phyloP scores from a whole-genome alignment of 2,113 vertebrate genomes.

The Ahaetulla prasina region DNA sequence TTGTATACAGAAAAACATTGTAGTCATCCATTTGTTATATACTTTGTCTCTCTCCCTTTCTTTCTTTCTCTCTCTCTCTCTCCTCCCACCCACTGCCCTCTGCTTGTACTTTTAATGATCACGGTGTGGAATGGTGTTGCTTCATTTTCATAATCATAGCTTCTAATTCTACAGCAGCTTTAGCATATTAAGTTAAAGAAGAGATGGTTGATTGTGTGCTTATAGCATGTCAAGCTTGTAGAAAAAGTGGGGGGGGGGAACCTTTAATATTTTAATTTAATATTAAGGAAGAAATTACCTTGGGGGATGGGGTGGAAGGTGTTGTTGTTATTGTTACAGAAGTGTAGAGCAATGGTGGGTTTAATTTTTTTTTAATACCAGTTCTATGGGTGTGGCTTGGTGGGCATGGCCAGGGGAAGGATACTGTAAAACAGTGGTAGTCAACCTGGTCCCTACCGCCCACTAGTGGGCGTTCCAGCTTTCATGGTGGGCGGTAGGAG shows the following conservation, averaged over 20 bases:
- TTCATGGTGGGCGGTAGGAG: no score
- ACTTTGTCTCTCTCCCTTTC: constrained; percentile 36
- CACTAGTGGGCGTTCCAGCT: no score
- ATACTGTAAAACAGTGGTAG: no score
- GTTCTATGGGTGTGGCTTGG: no score
- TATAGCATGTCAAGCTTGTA: constrained; percentile 70
- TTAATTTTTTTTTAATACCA: no score
- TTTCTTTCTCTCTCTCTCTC: constrained; percentile 45
- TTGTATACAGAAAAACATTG: constrained; percentile 80
- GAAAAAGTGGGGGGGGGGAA: constrained; percentile 54
- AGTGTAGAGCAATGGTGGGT: constrained; percentile 44
- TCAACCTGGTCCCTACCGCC: no score
- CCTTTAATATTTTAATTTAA: constrained; percentile 62
- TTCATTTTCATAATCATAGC: constrained; percentile 81
- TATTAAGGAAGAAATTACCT: constrained; percentile 57
- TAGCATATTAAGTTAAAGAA: constrained; percentile 76
- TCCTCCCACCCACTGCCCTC: neutral
- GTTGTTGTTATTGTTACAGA: constrained; percentile 54
- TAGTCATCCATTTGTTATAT: constrained; percentile 78
- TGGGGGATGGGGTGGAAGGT: constrained; percentile 32
- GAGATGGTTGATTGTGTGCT: constrained; percentile 75
- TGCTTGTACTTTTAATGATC: constrained; percentile 77
- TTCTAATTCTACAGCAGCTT: constrained; percentile 77
- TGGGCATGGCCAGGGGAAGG: no score
- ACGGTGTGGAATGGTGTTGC: constrained; percentile 75